Evolutionary conservation across 2,797 vertebrate species (phyloP).

Genomic region (Propithecus deckenii): DNA sequence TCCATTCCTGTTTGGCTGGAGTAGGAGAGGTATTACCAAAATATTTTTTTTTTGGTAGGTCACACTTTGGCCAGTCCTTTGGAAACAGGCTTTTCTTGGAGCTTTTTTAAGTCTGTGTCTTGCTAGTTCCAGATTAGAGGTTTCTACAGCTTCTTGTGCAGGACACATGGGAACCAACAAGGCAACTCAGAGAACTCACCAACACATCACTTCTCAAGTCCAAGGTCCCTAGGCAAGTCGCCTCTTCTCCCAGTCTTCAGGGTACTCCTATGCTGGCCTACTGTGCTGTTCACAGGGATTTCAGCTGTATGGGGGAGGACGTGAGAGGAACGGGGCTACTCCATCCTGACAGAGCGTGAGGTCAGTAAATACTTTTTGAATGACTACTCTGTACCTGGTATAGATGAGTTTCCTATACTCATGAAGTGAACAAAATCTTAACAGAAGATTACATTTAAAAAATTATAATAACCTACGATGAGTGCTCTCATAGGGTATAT

Average conservation of each 20-base stretch:
- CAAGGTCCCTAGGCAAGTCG: rapidly evolving
- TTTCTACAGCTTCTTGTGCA: background rate
- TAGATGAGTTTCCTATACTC: background rate
- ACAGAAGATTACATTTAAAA: background rate
- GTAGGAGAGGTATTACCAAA: background rate
- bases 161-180: background rate
- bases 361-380: background rate
- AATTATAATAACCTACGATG: background rate
- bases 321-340: too few species aligned
- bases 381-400: background rate
- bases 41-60: background rate
- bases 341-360: background rate
- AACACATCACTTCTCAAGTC: background rate
- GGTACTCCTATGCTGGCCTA: background rate
- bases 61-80: background rate
- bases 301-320: background rate
- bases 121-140: background rate
- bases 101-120: too few species aligned
- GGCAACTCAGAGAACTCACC: background rate
- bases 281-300: background rate
- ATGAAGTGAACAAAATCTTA: background rate
- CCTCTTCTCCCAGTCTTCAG: background rate
- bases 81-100: background rate
- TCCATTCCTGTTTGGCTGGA: background rate
- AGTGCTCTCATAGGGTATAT: background rate